phyloP scores from a whole-genome alignment of 2,797 vertebrate species.

The Tapirus indicus region DNA sequence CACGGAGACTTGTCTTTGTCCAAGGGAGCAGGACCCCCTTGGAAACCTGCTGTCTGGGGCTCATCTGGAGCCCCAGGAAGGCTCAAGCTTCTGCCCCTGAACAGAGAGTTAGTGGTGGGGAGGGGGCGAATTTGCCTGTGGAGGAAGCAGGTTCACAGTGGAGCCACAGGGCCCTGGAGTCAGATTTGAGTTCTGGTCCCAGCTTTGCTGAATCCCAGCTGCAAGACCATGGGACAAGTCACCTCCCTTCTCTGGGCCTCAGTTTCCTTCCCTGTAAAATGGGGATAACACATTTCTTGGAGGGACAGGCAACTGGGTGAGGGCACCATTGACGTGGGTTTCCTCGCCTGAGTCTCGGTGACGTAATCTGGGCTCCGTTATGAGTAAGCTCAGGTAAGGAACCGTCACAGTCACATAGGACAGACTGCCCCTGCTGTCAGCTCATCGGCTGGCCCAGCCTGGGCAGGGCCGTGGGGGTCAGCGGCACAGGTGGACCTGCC shows the following conservation, averaged over 20 bases:
- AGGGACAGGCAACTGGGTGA: neutral
- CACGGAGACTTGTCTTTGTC: neutral
- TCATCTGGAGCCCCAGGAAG: neutral
- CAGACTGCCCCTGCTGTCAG: rapidly evolving
- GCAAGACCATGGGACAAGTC: neutral
- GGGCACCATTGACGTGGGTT: neutral
- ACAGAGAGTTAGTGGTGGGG: neutral
- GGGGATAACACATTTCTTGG: neutral
- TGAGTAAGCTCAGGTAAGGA: slow-evolving; percentile 62
- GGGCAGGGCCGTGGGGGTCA: neutral
- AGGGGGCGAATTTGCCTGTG: neutral
- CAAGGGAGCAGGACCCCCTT: neutral
- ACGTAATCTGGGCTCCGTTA: slow-evolving; percentile 36
- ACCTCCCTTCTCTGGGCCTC: neutral
- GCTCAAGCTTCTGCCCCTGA: neutral
- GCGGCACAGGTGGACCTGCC: rapidly evolving
- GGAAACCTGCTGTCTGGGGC: neutral
- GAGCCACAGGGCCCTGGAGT: neutral
- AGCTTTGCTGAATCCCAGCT: neutral
- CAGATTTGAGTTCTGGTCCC: neutral
- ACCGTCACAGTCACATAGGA: neutral
- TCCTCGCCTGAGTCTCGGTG: slow-evolving; percentile 50
- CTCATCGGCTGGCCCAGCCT: neutral
- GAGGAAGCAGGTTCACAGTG: neutral
- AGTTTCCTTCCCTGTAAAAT: slow-evolving; percentile 53